phyloP scores from a whole-genome alignment of 2,888 invertebrate genomes.

The Sympetrum striolatum region DNA sequence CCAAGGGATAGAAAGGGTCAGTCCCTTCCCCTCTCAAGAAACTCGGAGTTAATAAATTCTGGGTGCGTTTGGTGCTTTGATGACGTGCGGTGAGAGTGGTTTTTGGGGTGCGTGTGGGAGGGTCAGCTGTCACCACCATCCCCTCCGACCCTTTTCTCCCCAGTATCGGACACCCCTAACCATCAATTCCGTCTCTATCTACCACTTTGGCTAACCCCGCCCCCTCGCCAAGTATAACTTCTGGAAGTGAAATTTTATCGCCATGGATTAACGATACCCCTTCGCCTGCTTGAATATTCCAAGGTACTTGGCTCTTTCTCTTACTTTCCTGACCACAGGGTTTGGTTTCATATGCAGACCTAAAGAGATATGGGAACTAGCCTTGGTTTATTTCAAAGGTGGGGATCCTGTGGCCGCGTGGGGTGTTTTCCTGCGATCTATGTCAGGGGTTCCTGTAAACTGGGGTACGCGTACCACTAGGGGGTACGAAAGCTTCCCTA shows the following conservation, averaged over 20 bases:
- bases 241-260: not conserved
- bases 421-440: no score
- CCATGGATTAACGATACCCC: not conserved
- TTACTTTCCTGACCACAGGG: no score
- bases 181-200: not conserved
- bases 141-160: not conserved
- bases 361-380: no score
- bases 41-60: constrained; percentile 19
- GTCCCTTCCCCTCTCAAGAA: not conserved
- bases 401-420: no score
- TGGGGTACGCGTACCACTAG: no score
- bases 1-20: not conserved
- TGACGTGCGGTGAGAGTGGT: not conserved
- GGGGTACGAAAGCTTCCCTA: not conserved
- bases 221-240: not conserved
- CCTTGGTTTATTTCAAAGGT: no score
- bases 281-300: not conserved
- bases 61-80: not conserved
- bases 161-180: not conserved
- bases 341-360: no score
- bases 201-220: not conserved
- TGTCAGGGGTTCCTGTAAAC: not conserved
- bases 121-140: constrained; percentile 33
- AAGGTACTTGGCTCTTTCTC: no score
- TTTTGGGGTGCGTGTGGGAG: not conserved